Evolutionary conservation across 2,888 invertebrate species (phyloP), one percentile per base, ranked within the genome.

Genomic region (Apodemia duryi): DNA sequence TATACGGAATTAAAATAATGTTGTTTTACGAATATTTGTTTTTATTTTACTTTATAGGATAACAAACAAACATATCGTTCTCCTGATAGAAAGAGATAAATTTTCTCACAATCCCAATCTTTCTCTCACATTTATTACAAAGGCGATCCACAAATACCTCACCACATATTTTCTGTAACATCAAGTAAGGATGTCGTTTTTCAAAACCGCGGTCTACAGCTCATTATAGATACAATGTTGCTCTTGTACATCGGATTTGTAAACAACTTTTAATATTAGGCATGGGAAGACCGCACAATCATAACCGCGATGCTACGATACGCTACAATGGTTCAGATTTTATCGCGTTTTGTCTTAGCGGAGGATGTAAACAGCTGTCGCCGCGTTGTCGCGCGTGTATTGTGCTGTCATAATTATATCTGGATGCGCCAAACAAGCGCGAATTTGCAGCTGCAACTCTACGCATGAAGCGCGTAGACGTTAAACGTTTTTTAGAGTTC

Each of bases 321-420:
- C 57, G 57, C 57, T 57, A 51, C 49, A 51, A 51, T 51, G 49
- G 49, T 21, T 51, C 49, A 51, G 61, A 61, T 64, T 11, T 21
- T 38, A 61, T 64, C 64, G 64, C 63, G 57, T 38, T 21, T 21
- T 21, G 32, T n/a, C 28, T 32, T 6, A 13, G 35, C 57, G 2
- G 57, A 60, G 60, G 64, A 61, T 51, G 61, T 61, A 63, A 80
- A 81, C 83, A 81, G 79, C 79, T 83, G 84, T 84, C 83, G 68
- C 68, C 68, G 72, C 74, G 80, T 78, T 76, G 74, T 73, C 76
- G 76, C 69, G 61, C 63, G 67, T 62, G 77, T 81, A 88, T 89
- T 89, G 88, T 88, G 74, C 87, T 88, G 88, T 88, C 88, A 88
- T 87, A 84, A 87, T 69, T 68, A 68, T 68, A 60, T 32, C 57